Conservation (phyloP, 2,888 invertebrate species). For the Ferdinandea cuprea region DNA sequence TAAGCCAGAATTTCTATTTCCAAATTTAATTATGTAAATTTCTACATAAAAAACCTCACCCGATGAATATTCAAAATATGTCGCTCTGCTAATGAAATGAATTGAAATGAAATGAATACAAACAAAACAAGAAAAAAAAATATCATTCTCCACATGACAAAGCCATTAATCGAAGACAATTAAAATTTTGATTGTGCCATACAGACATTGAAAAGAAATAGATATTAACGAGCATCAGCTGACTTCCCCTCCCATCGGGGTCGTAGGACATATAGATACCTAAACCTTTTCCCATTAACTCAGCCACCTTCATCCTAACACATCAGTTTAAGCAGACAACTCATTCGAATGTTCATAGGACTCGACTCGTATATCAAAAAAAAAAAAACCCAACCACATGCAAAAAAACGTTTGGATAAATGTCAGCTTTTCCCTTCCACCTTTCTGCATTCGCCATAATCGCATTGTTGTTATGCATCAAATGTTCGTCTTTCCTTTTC, state of each 20-base stretch:
- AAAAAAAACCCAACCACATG: constrained; percentile 36
- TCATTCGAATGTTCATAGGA: constrained; percentile 39
- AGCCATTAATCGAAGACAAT: constrained; percentile 66
- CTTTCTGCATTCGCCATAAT: constrained; percentile 52
- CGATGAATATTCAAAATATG: too few relatives aligned
- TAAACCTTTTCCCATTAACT: constrained; percentile 48
- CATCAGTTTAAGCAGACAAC: constrained; percentile 46
- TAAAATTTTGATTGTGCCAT: constrained; percentile 51
- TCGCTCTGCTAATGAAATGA: too few relatives aligned
- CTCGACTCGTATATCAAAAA: not conserved
- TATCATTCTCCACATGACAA: not conserved
- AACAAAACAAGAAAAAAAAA: not conserved
- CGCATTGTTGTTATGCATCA: constrained; percentile 73
- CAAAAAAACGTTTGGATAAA: constrained; percentile 61
- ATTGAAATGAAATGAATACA: constrained; percentile 6
- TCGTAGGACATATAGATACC: too few relatives aligned
- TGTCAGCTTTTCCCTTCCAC: constrained; percentile 56
- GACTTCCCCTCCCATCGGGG: constrained; percentile 37
- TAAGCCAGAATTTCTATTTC: too few relatives aligned
- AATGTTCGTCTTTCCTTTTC: constrained; percentile 56
- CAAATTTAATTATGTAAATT: too few relatives aligned
- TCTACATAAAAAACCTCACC: too few relatives aligned
- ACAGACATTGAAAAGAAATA: constrained; percentile 47
- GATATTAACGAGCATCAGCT: constrained; percentile 18
- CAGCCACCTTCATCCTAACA: constrained; percentile 52